Evolutionary conservation across 2,113 vertebrate species (phyloP).

Genomic region (Grammomys surdaster): DNA sequence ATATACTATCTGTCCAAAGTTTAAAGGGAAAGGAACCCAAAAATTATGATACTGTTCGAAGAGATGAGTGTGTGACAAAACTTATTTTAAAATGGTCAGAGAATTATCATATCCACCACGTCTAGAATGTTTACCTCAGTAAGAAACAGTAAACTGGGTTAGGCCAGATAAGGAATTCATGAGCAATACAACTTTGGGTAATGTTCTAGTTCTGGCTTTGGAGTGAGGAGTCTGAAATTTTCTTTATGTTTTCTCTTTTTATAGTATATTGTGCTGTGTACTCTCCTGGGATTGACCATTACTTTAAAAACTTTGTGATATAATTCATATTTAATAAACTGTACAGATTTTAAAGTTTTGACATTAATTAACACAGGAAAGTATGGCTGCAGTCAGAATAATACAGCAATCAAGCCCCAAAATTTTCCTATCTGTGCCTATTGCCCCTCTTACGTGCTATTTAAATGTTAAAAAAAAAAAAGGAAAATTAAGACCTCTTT

Average conservation of each 20-base stretch:
- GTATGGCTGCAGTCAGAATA: not conserved
- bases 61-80: not conserved
- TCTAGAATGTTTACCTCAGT: not conserved
- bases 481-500: not conserved
- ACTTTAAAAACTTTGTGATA: not conserved
- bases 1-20: not conserved
- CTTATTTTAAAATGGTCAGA: not conserved
- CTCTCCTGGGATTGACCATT: not conserved
- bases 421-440: not conserved
- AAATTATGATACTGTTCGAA: not conserved
- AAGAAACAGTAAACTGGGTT: not conserved
- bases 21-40: slow-evolving; percentile 14
- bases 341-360: not conserved
- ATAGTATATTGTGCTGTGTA: not conserved
- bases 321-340: not conserved
- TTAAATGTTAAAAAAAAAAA: not conserved
- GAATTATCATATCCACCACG: slow-evolving; percentile 18
- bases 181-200: not conserved
- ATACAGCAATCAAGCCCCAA: not conserved
- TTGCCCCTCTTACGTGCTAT: not conserved
- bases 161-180: not conserved
- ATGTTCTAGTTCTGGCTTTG: not conserved
- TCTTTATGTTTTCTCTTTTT: not conserved
- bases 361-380: not conserved
- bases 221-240: not conserved